Conservation (phyloP, 1,140 invertebrate species). For the Drosophila kurseongensis region DNA sequence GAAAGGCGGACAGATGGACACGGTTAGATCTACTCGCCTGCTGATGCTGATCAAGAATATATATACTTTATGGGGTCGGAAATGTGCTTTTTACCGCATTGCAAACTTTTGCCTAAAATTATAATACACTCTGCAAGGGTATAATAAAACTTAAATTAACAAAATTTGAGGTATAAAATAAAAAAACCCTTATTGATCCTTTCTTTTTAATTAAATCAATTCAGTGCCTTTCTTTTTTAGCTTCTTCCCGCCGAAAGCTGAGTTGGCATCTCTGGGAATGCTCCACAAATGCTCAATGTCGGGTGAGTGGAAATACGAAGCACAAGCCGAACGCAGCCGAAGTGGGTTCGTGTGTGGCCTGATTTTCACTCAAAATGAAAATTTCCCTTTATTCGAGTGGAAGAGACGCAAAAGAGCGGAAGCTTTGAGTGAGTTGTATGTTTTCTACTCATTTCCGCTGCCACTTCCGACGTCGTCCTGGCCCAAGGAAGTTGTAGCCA, state of each 20-base stretch:
- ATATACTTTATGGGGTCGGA: too few species aligned
- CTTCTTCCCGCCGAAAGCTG: neutral
- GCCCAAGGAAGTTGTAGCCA: constrained; percentile 73
- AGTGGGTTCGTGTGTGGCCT: constrained; percentile 2
- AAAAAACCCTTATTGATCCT: too few species aligned
- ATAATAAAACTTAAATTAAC: too few species aligned
- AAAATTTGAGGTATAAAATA: too few species aligned
- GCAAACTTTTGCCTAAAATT: too few species aligned
- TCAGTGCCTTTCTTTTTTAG: neutral
- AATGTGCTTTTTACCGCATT: too few species aligned
- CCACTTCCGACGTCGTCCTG: constrained; percentile 62
- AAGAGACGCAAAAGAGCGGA: neutral
- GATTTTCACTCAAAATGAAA: constrained; percentile 24
- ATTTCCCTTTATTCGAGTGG: constrained; percentile 27
- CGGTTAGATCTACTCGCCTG: too few species aligned
- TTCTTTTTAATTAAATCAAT: neutral
- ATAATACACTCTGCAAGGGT: too few species aligned
- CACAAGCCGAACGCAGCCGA: constrained; percentile 24
- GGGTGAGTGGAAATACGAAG: constrained; percentile 31
- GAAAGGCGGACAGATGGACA: too few species aligned
- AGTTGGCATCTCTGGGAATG: constrained; percentile 11
- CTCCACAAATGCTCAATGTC: constrained; percentile 16
- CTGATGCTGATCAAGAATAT: too few species aligned
- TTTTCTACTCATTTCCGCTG: constrained; percentile 70
- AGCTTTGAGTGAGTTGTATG: constrained; percentile 34